Evolutionary conservation across 2,797 vertebrate species (phyloP).

Genomic region (Alectoris magna): DNA sequence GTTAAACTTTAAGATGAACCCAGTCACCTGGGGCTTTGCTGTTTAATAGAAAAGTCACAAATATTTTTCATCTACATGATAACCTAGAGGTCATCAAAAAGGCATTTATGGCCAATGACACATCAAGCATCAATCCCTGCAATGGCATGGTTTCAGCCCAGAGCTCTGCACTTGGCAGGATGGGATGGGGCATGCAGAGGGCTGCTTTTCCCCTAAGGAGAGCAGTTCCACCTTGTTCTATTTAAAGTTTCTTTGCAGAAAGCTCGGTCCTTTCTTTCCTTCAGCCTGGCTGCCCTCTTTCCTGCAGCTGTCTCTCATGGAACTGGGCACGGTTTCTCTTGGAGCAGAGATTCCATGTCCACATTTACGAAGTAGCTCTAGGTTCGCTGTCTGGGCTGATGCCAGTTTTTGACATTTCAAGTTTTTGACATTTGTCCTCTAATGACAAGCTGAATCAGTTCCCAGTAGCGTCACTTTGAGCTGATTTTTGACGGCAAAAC

Average conservation of each 20-base stretch:
- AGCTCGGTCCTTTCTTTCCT: neutral
- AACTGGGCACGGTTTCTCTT: neutral
- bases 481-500: neutral
- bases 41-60: neutral
- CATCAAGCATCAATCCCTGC: neutral
- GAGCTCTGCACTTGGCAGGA: neutral
- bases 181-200: neutral
- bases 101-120: neutral
- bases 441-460: neutral
- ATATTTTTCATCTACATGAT: neutral
- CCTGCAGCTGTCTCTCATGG: neutral
- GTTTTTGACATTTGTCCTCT: neutral
- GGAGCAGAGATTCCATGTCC: neutral
- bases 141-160: neutral
- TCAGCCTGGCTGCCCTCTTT: neutral
- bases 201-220: neutral
- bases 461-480: neutral
- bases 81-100: neutral
- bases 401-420: no score
- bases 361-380: neutral
- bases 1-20: neutral
- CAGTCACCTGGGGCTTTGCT: neutral
- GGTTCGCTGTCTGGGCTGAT: neutral
- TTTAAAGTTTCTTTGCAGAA: neutral
- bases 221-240: neutral